Evolutionary conservation across 2,888 invertebrate species (phyloP).

Genomic region (Muschampia plurimacula): DNA sequence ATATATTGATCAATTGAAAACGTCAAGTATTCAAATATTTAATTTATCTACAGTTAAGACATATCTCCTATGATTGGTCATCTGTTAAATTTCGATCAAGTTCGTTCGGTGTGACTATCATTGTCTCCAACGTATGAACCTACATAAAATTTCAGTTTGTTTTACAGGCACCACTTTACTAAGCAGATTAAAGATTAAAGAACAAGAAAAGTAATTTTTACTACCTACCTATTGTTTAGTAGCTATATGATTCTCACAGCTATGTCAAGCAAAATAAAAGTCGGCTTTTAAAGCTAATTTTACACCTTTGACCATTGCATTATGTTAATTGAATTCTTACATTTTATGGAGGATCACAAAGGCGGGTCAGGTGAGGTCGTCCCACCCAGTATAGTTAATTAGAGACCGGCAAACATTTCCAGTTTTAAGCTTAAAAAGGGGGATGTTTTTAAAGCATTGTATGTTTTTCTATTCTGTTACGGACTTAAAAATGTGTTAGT

Average conservation of each 20-base stretch:
- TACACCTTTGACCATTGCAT: constrained; percentile 54
- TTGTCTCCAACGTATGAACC: no score
- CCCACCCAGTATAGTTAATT: constrained; percentile 60
- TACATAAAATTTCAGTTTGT: no score
- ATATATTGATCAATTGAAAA: no score
- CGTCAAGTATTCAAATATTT: no score
- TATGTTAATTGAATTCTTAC: constrained; percentile 68
- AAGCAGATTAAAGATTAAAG: no score
- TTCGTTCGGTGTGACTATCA: no score
- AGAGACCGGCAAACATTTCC: constrained; percentile 52
- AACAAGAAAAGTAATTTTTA: no score
- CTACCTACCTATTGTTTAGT: background rate
- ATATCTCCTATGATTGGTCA: no score
- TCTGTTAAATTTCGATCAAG: no score
- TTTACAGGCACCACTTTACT: no score
- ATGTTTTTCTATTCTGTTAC: background rate
- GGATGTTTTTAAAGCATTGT: background rate
- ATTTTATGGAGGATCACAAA: constrained; percentile 61
- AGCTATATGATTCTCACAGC: background rate
- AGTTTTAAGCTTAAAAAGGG: constrained; percentile 13
- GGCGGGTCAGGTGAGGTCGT: constrained; percentile 58
- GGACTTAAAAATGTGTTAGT: no score
- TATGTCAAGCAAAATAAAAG: constrained; percentile 30
- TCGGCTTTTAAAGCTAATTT: constrained; percentile 44
- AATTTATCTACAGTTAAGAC: no score